phyloP scores from a whole-genome alignment of 2,888 invertebrate genomes.

The Leptinotarsa tumamoca region DNA sequence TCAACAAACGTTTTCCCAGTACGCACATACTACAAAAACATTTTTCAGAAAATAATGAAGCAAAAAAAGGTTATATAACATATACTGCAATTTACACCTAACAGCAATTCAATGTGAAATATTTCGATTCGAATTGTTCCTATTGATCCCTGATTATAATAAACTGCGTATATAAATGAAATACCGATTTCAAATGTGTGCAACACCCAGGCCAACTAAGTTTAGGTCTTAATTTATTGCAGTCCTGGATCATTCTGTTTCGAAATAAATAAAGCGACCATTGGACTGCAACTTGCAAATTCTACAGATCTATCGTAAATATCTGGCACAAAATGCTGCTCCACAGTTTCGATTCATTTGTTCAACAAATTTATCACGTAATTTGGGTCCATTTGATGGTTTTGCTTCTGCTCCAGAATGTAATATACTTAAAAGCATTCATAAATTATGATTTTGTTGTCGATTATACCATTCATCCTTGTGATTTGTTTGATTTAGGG shows the following conservation, averaged over 20 bases:
- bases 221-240: background rate
- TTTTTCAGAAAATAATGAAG: background rate
- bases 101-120: background rate
- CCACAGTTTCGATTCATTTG: background rate
- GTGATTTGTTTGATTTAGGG: too few relatives aligned
- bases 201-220: background rate
- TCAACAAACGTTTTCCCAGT: constrained; percentile 90
- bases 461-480: too few relatives aligned
- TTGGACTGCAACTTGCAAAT: background rate
- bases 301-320: background rate
- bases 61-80: background rate
- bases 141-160: background rate
- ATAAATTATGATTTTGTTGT: too few relatives aligned
- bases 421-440: too few relatives aligned
- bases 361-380: background rate
- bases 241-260: background rate
- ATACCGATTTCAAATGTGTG: too few relatives aligned
- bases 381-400: too few relatives aligned
- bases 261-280: background rate
- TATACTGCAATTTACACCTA: background rate
- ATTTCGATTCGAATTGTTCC: background rate
- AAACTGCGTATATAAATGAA: background rate
- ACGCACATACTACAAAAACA: constrained; percentile 85
- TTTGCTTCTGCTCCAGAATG: too few relatives aligned
- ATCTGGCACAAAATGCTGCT: background rate